Evolutionary conservation across 2,888 invertebrate species (phyloP).

Genomic region (Silvanus unidentatus): DNA sequence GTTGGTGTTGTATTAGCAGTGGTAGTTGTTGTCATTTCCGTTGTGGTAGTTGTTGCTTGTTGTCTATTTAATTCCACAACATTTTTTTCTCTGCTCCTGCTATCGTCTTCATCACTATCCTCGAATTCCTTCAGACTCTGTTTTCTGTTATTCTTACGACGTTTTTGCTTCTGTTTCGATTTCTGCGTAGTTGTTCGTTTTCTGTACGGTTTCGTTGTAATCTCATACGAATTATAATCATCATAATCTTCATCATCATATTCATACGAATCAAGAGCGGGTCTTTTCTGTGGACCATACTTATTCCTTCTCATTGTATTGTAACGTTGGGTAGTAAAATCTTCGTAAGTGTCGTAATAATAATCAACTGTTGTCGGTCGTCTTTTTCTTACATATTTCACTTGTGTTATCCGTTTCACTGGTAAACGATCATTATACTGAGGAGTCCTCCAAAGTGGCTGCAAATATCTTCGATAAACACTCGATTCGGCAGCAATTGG

Average conservation of each 20-base stretch:
- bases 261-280: conserved; percentile 21
- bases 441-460: too few species aligned
- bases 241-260: conserved; percentile 14
- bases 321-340: conserved; percentile 20
- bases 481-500: conserved; percentile 18
- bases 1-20: conserved; percentile 14
- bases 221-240: conserved; percentile 21
- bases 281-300: conserved; percentile 12
- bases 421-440: too few species aligned
- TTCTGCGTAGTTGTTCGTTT: conserved; percentile 18
- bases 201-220: conserved; percentile 22
- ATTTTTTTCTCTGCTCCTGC: conserved; percentile 14
- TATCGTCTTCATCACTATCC: conserved; percentile 17
- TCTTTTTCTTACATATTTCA: conserved; percentile 16
- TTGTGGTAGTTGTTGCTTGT: conserved; percentile 13
- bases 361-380: conserved; percentile 21
- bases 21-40: conserved; percentile 9
- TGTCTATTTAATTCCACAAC: conserved; percentile 13
- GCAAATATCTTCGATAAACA: conserved; percentile 7
- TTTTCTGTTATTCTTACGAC: conserved; percentile 14
- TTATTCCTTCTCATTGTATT: conserved; percentile 15
- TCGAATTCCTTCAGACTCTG: conserved; percentile 1
- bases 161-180: conserved; percentile 11
- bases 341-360: conserved; percentile 30
- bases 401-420: conserved; percentile 19